Evolutionary conservation across 2,113 vertebrate genomes (phyloP), one percentile per base, ranked within the genome.

Genomic region (Gopherus evgoodei): DNA sequence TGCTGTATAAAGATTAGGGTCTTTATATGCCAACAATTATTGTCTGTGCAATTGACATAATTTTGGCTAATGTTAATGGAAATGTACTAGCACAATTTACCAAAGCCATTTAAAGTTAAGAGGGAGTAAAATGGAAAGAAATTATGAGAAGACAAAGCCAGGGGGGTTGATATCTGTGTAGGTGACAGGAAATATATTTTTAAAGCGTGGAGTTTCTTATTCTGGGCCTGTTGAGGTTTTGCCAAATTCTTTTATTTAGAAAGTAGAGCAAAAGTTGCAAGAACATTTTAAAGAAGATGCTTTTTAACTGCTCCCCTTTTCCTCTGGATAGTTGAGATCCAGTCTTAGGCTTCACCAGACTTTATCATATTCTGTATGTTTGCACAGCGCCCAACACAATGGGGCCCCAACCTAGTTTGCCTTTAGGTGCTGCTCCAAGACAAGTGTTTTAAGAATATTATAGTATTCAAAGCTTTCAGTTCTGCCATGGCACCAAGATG

Each of bases 61-160:
- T 95, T 96, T 97, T 97, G 95, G 93, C 95, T 97, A 94, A 96
- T 95, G 95, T 97, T 97, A 97, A 97, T 97, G 96, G 97, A 97
- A 97, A 97, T 86, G 89, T 92, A 93, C 89, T 50, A 81, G 93
- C 2, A 17, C 42, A 49, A 90, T 96, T 97, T 96, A 94, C 83
- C 90, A 90, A 89, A 96, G 86, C 84, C 93, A 19, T 90, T 97
- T 96, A 94, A 85, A 98, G 97, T 90, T 97, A 91, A 86, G 83
- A 94, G 82, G 83, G 87, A 95, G 42, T 78, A 87, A 97, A 96
- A 86, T 72, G 90, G 95, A 94, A 97, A 96, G 88, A 94, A 94
- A 89, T 31, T 44, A 82, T 38, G 52, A 82, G 86, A 96, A 85
- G 92, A 87, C 69, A 93, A 96, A 93, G 91, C 79, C 91, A 81